Base-by-base conservation (phyloP, 2,797 vertebrate species). In the Numenius phaeopus region DNA sequence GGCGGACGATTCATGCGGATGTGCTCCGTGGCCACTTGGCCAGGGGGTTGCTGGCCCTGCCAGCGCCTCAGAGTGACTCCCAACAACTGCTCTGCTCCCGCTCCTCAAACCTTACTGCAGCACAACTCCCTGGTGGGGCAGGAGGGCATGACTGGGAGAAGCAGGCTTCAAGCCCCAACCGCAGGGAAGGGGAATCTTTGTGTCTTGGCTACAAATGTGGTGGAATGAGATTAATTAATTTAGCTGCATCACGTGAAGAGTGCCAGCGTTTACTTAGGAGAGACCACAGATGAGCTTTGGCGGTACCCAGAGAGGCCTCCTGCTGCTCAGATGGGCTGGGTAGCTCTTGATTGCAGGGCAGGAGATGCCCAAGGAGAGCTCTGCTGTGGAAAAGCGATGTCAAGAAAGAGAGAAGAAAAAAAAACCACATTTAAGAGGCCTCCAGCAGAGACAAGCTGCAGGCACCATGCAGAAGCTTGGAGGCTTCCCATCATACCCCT, bases 141-240 rank as follows among this genome's bases (percentile, higher is more conserved):
- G 66, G 54, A 50, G 44, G 52, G 19, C 52, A 40, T 2, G 0
- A 54, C 4, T 49, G 83, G 61, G 72, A 88, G 61, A 75, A 83
- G 61, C 40, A 65, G 47, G 14, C 61, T 92, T 66, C 47, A 87
- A 83, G 57, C 54, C 72, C 44, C 61, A 75, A 4, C 67, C 54
- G 69, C 65, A 79, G 77, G 50, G n/a, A 91, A 23, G 32, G 83
- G 42, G 54, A 94, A 78, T 37, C 58, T 76, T 87, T 77, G 77
- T 79, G 73, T 32, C 61, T 91, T 84, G 58, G 80, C 86, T 76
- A 65, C 47, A 75, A 55, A 72, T 39, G 44, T 54, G 39, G 88
- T 88, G 67, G 70, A 90, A 87, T 2, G 13, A 94, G 80, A 76
- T 90, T 84, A 93, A 93, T 93, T 92, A 92, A 87, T 93, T 93